phyloP scores from a whole-genome alignment of 2,113 vertebrate genomes.

The Neolamprologus variostigma region DNA sequence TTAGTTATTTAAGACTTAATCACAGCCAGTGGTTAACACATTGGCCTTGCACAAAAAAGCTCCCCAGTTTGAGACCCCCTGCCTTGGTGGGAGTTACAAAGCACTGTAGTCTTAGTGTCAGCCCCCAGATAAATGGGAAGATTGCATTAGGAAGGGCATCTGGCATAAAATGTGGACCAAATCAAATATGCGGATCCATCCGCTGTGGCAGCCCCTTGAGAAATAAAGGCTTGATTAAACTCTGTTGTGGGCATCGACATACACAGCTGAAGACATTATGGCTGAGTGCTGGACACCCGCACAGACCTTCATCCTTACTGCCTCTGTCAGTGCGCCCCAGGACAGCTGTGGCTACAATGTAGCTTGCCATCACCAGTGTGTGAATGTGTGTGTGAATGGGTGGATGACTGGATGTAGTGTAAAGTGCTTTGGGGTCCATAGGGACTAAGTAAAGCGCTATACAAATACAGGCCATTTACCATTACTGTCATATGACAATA shows the following conservation, averaged over 20 bases:
- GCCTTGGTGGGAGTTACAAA: background rate
- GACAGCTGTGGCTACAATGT: background rate
- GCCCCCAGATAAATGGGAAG: background rate
- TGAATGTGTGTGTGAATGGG: background rate
- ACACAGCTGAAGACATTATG: background rate
- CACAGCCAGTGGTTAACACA: background rate
- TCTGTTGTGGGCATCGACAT: background rate
- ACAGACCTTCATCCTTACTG: background rate
- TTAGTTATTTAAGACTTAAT: background rate
- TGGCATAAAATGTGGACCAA: background rate
- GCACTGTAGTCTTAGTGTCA: background rate
- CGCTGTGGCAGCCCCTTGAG: background rate
- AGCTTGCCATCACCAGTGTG: background rate
- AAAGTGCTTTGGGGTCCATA: background rate
- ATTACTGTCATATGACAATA: background rate
- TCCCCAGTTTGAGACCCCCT: background rate
- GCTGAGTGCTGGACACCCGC: background rate
- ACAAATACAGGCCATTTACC: background rate
- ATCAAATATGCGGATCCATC: background rate
- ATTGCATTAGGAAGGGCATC: background rate
- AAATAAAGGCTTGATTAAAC: background rate
- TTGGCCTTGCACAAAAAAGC: background rate
- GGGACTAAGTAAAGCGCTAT: background rate
- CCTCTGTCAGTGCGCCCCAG: background rate
- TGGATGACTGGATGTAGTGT: background rate